A percentile compares a stretch with the other conserved stretches of the same genome.
Conservation (phyloP, 2,888 invertebrate species). For the Neoascia interrupta region DNA sequence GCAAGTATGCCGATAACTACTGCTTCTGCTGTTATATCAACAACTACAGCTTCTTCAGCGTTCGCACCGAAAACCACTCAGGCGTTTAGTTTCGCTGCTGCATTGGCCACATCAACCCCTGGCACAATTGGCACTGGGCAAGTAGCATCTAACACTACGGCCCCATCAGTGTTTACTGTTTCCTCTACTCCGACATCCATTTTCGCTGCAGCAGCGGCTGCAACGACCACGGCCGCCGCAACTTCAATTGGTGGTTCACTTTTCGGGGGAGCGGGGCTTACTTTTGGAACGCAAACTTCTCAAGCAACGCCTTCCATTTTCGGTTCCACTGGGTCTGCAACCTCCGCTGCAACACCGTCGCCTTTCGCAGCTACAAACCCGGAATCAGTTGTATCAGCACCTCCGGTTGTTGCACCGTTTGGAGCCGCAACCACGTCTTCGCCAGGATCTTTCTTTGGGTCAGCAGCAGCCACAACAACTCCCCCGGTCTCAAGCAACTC, state of each 20-base stretch:
- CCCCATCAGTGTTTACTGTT: constrained; percentile 50
- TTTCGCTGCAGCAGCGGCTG: constrained; percentile 55
- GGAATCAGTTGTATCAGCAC: constrained; percentile 7
- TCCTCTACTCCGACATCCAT: constrained; percentile 43
- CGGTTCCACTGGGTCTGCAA: constrained; percentile 39
- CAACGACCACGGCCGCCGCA: constrained; percentile 51
- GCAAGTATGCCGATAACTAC: constrained; percentile 12
- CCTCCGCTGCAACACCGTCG: constrained; percentile 20
- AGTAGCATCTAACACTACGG: constrained; percentile 30
- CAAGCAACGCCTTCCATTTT: constrained; percentile 59
- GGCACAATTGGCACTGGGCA: constrained; percentile 47
- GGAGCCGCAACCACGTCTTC: constrained; percentile 10
- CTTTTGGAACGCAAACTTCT: constrained; percentile 22
- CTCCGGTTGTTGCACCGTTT: constrained; percentile 8
- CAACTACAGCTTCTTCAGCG: constrained; percentile 38
- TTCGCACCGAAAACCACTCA: constrained; percentile 22
- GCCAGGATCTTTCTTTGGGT: constrained; percentile 6
- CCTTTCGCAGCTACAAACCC: background rate
- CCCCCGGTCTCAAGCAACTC: constrained; percentile 35
- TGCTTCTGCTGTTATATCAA: constrained; percentile 25
- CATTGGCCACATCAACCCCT: constrained; percentile 10
- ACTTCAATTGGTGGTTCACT: constrained; percentile 34
- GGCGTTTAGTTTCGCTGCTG: constrained; percentile 20
- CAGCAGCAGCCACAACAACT: constrained; percentile 28
- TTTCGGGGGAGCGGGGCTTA: constrained; percentile 38